Evolutionary conservation across 1,140 invertebrate genomes (phyloP), one percentile per base, ranked within the genome.

Genomic region (Zaprionus ghesquierei): DNA sequence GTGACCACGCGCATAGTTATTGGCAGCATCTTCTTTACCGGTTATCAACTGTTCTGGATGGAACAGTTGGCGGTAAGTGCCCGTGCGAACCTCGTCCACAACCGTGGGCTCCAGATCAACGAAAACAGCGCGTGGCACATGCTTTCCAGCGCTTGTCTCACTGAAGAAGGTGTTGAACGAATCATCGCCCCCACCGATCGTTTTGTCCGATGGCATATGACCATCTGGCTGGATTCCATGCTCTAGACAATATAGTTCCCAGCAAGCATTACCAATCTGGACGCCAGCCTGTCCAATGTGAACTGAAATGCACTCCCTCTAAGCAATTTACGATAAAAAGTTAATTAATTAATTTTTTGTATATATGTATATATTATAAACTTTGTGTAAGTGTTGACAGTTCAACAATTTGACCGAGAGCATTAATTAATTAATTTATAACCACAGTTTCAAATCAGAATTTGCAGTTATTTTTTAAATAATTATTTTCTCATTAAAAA

Each of bases 201-300:
- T 94, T 91, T 95, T 95, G 92, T 95, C 95, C 8, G 94, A 97
- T n/a, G 95, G 95, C 95, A 96, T 96, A 89, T 95, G 94, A 3
- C 97, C 97, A 93, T 98, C 96, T 50, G 96, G 96, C 92, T 97
- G 96, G 90, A 98, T 98, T 25, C 96, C 96, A 93, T 97, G 97
- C 92, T 98, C 97, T 78, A 98, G 92, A 91, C 97, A 98, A 93
- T 97, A 98, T 61, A 98, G 93, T 91, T 98, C 97, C 95, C 95
- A 96, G 90, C 95, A 95, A 56, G 96, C 96, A 91, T 97, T 97
- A 72, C 97, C 97, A 90, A 98, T 97, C 93, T 98, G 97, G 3
- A 97, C 96, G 51, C 97, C 97, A 66, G 97, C 97, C 93, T 98
- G 97, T 49, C 97, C 97, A 81, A 98, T 95, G 92, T 98, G 97